Conservation (phyloP, 2,113 vertebrate species). For the Ornithorhynchus anatinus region DNA sequence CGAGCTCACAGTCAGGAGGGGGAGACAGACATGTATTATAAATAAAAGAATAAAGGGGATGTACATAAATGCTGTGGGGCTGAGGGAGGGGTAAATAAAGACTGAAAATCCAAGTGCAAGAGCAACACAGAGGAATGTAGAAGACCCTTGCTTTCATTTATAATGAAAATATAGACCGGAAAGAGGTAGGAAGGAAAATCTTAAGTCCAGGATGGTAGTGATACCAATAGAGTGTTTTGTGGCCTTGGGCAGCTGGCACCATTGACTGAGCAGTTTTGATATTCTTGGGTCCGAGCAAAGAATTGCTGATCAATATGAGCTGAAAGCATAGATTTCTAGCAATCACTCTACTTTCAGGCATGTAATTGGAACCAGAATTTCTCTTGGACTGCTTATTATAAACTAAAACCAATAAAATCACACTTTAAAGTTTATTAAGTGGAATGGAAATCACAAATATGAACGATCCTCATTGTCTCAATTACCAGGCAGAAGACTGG, state of each 20-base stretch:
- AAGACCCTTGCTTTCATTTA: no score
- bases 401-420: constrained; percentile 29
- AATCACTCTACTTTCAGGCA: constrained; percentile 20
- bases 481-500: not conserved
- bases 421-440: constrained; percentile 51
- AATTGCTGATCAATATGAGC: constrained; percentile 36
- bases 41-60: no score
- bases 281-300: constrained; percentile 32
- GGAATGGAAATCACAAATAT: constrained; percentile 29
- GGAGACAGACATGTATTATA: no score
- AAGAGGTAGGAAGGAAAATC: no score
- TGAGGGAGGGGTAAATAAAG: no score
- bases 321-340: constrained; percentile 31
- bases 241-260: not conserved
- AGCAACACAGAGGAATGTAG: no score
- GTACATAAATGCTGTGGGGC: no score
- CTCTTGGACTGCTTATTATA: constrained; percentile 36
- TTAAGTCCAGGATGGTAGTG: not conserved
- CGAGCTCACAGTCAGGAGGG: no score
- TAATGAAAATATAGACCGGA: no score
- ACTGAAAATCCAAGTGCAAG: no score
- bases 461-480: constrained; percentile 24
- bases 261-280: constrained; percentile 34
- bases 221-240: constrained; percentile 7
- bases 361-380: constrained; percentile 30